Evolutionary conservation across 1,140 invertebrate genomes (phyloP).

Genomic region (Trachymyrmex cornetzi): DNA sequence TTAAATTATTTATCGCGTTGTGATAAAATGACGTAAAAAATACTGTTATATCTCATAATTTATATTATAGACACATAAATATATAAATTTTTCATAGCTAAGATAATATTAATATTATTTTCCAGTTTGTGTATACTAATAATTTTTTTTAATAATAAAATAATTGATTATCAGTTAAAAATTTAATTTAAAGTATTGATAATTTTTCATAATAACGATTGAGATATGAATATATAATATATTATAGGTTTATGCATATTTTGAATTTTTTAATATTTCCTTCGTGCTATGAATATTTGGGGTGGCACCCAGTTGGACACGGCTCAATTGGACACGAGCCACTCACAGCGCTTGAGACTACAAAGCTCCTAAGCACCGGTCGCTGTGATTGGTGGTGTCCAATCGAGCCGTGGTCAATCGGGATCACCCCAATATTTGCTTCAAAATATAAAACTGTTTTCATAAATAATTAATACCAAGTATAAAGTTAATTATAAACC

Average conservation of each 20-base stretch:
- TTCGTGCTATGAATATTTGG: neutral
- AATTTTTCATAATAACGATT: slow-evolving; percentile 23
- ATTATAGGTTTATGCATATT: slow-evolving; percentile 15
- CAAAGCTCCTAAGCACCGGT: no score
- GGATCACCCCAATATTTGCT: no score
- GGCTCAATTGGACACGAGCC: no score
- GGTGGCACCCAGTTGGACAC: no score
- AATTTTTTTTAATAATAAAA: slow-evolving; percentile 49
- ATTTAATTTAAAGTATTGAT: slow-evolving; percentile 56
- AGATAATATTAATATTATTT: slow-evolving; percentile 8
- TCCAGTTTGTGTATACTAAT: neutral
- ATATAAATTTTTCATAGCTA: slow-evolving; percentile 6
- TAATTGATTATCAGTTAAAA: slow-evolving; percentile 40
- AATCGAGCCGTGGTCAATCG: no score
- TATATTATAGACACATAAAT: slow-evolving; percentile 53
- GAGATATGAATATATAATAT: neutral
- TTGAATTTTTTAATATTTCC: neutral
- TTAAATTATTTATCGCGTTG: slow-evolving; percentile 48
- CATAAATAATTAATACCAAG: neutral
- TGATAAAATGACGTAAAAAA: slow-evolving; percentile 30
- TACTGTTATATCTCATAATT: slow-evolving; percentile 60
- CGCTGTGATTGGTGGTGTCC: no score
- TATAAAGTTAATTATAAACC: neutral
- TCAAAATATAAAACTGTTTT: neutral
- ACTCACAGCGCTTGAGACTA: no score